Evolutionary conservation across 2,797 vertebrate genomes (phyloP).

Genomic region (Spheniscus humboldti): DNA sequence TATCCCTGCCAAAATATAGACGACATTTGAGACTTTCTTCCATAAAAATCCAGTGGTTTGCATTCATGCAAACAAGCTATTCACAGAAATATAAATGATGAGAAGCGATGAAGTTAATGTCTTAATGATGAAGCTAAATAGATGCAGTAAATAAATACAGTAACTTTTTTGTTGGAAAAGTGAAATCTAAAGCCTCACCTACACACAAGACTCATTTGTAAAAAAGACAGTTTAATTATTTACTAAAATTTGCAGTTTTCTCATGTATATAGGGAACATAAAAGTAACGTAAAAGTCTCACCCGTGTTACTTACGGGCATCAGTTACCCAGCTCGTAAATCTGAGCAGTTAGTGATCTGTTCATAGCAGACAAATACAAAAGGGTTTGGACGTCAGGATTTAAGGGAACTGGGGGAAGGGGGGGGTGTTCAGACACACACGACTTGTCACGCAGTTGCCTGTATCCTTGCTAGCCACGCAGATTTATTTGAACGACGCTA

Average conservation of each 20-base stretch:
- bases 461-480: background rate
- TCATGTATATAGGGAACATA: background rate
- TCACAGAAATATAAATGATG: background rate
- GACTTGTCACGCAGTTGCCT: background rate
- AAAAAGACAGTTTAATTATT: constrained; percentile 26
- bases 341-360: background rate
- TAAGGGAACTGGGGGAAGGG: background rate
- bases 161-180: background rate
- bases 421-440: background rate
- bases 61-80: background rate
- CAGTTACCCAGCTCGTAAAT: constrained; percentile 37
- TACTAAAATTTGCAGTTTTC: constrained; percentile 17
- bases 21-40: background rate
- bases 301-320: background rate
- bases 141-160: background rate
- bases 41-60: background rate
- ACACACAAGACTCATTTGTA: background rate
- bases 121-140: background rate
- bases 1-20: background rate
- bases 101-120: background rate
- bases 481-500: rapidly evolving
- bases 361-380: background rate
- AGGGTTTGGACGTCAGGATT: background rate
- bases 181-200: background rate
- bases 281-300: background rate